These are phyloP conservation scores for Clarias magur DNA, from an alignment of 2,113 vertebrate species.

Conservation along the genomic window DNA sequence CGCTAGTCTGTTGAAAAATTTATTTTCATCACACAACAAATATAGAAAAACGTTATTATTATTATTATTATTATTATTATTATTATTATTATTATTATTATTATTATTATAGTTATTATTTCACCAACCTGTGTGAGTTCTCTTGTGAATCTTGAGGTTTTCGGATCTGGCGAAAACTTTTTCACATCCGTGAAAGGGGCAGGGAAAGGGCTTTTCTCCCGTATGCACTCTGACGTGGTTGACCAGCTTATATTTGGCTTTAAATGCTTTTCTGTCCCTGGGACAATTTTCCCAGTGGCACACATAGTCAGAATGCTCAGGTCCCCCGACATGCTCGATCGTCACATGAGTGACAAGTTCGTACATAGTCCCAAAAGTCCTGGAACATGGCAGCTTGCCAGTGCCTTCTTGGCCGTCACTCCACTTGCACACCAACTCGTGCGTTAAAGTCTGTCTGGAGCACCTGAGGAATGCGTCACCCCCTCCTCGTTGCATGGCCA, in stretches of 20 bases:
- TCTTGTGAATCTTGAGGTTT: conserved; percentile 79
- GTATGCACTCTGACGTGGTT: conserved; percentile 73
- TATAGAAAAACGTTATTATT: conserved; percentile 1
- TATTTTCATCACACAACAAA: not conserved
- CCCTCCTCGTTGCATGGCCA: conserved; percentile 67
- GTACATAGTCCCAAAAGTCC: conserved; percentile 75
- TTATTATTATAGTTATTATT: conserved; percentile 15
- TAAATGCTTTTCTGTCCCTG: conserved; percentile 67
- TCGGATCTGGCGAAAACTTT: conserved; percentile 76
- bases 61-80: conserved; percentile 34
- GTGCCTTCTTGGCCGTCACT: conserved; percentile 67
- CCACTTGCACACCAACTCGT: conserved; percentile 77
- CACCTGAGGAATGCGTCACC: conserved; percentile 66
- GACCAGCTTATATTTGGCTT: conserved; percentile 75
- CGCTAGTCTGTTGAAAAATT: not conserved
- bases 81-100: conserved; percentile 36
- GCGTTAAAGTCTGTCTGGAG: conserved; percentile 65
- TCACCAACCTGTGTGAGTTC: conserved; percentile 74
- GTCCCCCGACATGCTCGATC: conserved; percentile 76
- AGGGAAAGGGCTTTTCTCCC: conserved; percentile 71
- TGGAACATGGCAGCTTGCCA: conserved; percentile 69
- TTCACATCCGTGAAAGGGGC: conserved; percentile 70
- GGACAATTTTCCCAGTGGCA: conserved; percentile 71
- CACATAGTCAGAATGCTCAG: conserved; percentile 72
- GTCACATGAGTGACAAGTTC: conserved; percentile 79